Evolutionary conservation across 2,888 invertebrate genomes (phyloP).

Genomic region (Athalia circularis): DNA sequence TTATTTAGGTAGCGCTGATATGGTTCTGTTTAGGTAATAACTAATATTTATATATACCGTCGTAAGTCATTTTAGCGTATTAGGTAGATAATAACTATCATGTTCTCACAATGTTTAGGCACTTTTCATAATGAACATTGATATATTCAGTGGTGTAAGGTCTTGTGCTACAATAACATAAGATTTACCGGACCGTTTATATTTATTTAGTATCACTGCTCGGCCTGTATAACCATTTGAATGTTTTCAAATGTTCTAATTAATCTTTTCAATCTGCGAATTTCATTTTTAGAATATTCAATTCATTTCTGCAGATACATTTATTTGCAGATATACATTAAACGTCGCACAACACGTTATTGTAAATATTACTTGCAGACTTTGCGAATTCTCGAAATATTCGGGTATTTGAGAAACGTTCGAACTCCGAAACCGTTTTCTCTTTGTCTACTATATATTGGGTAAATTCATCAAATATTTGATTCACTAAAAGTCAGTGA

Average conservation of each 20-base stretch:
- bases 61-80: constrained; percentile 47
- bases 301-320: constrained; percentile 13
- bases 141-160: constrained; percentile 41
- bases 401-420: not conserved
- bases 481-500: constrained; percentile 15
- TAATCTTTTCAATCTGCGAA: constrained; percentile 13
- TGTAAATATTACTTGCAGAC: constrained; percentile 19
- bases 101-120: constrained; percentile 59
- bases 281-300: constrained; percentile 20
- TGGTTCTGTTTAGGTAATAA: constrained; percentile 39
- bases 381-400: constrained; percentile 12
- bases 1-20: constrained; percentile 42
- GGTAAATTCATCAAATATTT: constrained; percentile 25
- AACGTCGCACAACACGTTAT: not conserved
- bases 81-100: constrained; percentile 52
- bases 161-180: constrained; percentile 24
- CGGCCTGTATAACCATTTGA: constrained; percentile 25
- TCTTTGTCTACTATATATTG: constrained; percentile 20
- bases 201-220: constrained; percentile 32
- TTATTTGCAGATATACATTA: not conserved
- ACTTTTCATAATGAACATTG: constrained; percentile 59
- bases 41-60: constrained; percentile 33
- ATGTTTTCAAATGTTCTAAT: constrained; percentile 7
- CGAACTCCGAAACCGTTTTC: not conserved
- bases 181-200: constrained; percentile 24